Evolutionary conservation across 2,797 vertebrate species (phyloP).

Genomic region (Oophaga sylvatica): DNA sequence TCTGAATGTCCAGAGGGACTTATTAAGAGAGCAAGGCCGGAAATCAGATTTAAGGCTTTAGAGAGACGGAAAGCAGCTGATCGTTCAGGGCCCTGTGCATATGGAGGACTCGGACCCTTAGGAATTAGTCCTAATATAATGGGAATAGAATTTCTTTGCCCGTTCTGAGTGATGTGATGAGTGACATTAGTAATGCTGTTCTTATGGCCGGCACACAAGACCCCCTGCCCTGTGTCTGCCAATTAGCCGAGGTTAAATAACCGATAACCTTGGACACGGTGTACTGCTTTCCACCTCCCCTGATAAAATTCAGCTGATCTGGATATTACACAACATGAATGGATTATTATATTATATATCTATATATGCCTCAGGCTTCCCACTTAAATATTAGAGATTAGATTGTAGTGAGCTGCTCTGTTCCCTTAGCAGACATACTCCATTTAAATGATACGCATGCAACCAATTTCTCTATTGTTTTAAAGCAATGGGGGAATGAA

Average conservation of each 20-base stretch:
- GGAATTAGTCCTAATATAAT: background rate
- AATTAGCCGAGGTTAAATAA: background rate
- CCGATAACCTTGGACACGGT: background rate
- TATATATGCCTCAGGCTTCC: background rate
- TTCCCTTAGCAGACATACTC: background rate
- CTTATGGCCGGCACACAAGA: background rate
- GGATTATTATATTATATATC: background rate
- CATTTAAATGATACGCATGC: background rate
- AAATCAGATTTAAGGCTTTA: conserved; percentile 40
- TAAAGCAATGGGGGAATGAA: no score
- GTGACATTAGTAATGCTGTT: background rate
- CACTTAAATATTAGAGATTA: background rate
- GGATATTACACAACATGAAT: background rate
- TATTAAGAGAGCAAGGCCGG: conserved; percentile 18
- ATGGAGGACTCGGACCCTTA: background rate
- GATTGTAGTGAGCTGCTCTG: background rate
- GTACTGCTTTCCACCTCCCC: background rate
- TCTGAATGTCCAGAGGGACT: conserved; percentile 37
- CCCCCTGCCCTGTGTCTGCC: background rate
- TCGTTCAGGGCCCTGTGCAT: background rate
- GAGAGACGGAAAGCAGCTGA: conserved; percentile 22
- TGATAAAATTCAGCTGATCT: background rate
- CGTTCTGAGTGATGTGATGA: background rate
- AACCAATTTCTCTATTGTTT: no score
- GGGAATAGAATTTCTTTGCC: background rate